Conservation (phyloP, 35 echinoderm and acorn worm genomes). For the Lytechinus variegatus region DNA sequence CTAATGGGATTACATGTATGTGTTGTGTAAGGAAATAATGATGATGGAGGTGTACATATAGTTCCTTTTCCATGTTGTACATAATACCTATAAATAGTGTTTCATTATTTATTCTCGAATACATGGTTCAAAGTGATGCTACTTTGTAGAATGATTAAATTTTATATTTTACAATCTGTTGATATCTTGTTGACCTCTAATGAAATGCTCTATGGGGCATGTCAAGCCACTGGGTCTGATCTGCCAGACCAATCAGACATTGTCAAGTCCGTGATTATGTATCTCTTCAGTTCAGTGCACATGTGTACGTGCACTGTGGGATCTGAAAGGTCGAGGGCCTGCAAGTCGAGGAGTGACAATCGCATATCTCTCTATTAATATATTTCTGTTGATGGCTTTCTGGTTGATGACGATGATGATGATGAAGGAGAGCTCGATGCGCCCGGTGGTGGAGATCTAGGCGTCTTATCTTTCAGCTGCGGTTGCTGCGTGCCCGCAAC, state of each 20-base stretch:
- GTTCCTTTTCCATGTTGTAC: too few relatives aligned
- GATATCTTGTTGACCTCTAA: too few relatives aligned
- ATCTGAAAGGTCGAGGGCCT: background rate
- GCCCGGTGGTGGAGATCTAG: background rate
- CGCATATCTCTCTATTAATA: background rate
- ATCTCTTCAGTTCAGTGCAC: background rate
- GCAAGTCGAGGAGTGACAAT: background rate
- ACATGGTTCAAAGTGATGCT: too few relatives aligned
- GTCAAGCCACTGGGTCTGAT: background rate
- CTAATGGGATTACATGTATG: too few relatives aligned
- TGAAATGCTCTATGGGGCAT: too few relatives aligned
- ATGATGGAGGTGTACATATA: too few relatives aligned
- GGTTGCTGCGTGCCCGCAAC: conserved; percentile 5
- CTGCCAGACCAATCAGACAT: background rate
- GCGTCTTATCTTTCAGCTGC: background rate
- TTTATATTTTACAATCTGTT: too few relatives aligned
- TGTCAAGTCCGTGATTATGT: background rate
- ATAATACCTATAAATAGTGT: too few relatives aligned
- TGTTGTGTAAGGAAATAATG: too few relatives aligned
- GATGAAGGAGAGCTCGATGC: background rate
- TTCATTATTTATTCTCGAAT: too few relatives aligned
- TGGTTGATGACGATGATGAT: background rate
- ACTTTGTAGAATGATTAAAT: too few relatives aligned
- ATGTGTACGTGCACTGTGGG: background rate
- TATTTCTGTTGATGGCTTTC: background rate